Base-by-base conservation (phyloP, 2,797 vertebrate species). In the Ceryle rudis region DNA sequence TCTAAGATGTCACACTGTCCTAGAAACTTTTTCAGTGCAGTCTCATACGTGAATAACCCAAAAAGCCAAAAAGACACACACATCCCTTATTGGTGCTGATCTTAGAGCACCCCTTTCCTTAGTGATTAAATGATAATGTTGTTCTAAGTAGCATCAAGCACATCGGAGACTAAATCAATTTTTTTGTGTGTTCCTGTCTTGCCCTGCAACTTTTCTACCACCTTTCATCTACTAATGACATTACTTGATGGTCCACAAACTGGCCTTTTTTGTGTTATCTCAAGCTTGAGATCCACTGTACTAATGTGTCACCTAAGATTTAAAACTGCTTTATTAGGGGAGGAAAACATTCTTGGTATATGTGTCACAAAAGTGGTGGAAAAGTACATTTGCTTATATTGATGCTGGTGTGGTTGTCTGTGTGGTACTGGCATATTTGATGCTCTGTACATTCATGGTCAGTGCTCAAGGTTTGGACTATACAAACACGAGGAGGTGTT, bases 51-150 rank as follows among this genome's bases (percentile, higher is more conserved):
- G 54, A 65, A 93, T 71, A 64, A 29, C 0, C 2, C 6, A 1
- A 5, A 52, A 44, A 81, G 3, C 25, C 39, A 58, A 52, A 52
- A 58, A 54, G 41, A 29, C 9, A 9, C 0, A 0, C 5, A 9
- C 22, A 7, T 66, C 5, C 17, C 14, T 75, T 78, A 21, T 61
- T 77, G 90, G 15, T 28, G 7, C 28, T 60, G 52, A 47, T 57
- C 35, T 55, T 55, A 39, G 18, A 83, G 22, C 67, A 42, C 22
- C 16, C 47, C 13, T 78, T 42, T 74, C 21, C 28, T 86, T 29
- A 37, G 2, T 62, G 51, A 42, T 72, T 52, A 81, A 71, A 44
- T 91, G 58, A 19, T 60, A 33, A 25, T 17, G n/a, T 67, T 86
- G 22, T 62, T 93, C 4, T 49, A 61, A 86, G 55, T 51, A 88